Conservation (phyloP, 2,888 invertebrate genomes). For the Trileptium ribeirensis region DNA sequence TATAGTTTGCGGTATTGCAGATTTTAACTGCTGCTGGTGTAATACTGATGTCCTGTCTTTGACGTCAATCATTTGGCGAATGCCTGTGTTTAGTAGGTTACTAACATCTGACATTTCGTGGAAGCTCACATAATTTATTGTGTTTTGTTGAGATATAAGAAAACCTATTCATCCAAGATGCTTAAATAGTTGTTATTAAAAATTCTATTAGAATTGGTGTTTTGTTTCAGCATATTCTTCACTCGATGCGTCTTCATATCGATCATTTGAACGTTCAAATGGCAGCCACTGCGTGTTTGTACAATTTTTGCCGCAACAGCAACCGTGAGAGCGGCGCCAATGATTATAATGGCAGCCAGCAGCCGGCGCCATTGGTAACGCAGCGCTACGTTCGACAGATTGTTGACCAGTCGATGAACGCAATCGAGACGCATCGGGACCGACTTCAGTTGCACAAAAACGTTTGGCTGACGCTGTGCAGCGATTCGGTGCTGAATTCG, state of each 20-base stretch:
- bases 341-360: neutral
- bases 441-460: constrained; percentile 65
- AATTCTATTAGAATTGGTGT: too few relatives aligned
- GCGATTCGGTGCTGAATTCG: constrained; percentile 68
- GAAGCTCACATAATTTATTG: too few relatives aligned
- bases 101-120: too few relatives aligned
- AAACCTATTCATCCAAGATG: too few relatives aligned
- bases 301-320: constrained; percentile 65
- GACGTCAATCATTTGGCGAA: too few relatives aligned
- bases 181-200: too few relatives aligned
- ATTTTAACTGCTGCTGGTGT: too few relatives aligned
- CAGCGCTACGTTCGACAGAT: constrained; percentile 61
- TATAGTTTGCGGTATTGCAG: too few relatives aligned
- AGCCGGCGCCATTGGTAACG: constrained; percentile 60
- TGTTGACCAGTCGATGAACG: constrained; percentile 62
- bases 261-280: constrained; percentile 63
- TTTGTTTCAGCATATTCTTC: constrained; percentile 50
- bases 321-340: constrained; percentile 41
- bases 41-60: too few relatives aligned
- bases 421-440: constrained; percentile 64
- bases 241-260: constrained; percentile 52
- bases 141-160: too few relatives aligned
- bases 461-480: constrained; percentile 65
- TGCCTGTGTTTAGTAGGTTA: too few relatives aligned
- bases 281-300: constrained; percentile 68